phyloP scores from a whole-genome alignment of 2,888 invertebrate genomes.

The Acrobasis suavella region DNA sequence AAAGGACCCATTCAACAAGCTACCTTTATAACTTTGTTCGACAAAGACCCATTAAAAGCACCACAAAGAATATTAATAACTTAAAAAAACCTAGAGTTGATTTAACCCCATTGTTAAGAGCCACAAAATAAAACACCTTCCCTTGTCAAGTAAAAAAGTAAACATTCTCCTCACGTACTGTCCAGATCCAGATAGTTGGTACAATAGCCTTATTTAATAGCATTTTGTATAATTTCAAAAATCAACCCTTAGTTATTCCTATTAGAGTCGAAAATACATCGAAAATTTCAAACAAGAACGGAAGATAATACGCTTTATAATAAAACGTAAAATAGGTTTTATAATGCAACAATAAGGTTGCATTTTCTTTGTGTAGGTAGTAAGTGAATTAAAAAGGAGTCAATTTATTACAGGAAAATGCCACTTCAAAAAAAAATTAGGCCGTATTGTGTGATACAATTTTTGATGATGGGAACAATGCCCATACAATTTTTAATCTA shows the following conservation, averaged over 20 bases:
- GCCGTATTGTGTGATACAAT: constrained; percentile 29
- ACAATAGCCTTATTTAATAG: constrained; percentile 45
- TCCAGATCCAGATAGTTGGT: constrained; percentile 45
- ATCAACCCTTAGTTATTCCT: constrained; percentile 23
- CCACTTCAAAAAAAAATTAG: constrained; percentile 27
- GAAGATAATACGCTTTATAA: neutral
- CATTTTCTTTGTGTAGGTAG: neutral
- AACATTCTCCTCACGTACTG: constrained; percentile 50
- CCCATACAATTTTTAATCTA: constrained; percentile 53
- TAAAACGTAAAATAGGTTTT: constrained; percentile 6
- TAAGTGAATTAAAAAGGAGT: neutral
- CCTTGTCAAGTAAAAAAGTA: constrained; percentile 37
- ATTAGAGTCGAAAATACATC: constrained; percentile 16
- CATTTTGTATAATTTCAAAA: constrained; percentile 10
- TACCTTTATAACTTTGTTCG: neutral
- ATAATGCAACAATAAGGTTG: neutral
- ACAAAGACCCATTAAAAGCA: constrained; percentile 6
- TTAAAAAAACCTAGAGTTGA: constrained; percentile 20
- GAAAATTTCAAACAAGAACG: neutral
- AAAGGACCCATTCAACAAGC: neutral
- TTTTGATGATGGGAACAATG: constrained; percentile 46
- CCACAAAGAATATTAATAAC: constrained; percentile 7
- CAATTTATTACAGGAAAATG: constrained; percentile 24
- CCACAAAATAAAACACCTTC: constrained; percentile 44
- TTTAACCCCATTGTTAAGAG: constrained; percentile 28